Percentiles rank a stretch among this genome's conserved stretches.
phyloP scores from a whole-genome alignment of 2,113 vertebrate species.

The Hippocampus guttulatus region DNA sequence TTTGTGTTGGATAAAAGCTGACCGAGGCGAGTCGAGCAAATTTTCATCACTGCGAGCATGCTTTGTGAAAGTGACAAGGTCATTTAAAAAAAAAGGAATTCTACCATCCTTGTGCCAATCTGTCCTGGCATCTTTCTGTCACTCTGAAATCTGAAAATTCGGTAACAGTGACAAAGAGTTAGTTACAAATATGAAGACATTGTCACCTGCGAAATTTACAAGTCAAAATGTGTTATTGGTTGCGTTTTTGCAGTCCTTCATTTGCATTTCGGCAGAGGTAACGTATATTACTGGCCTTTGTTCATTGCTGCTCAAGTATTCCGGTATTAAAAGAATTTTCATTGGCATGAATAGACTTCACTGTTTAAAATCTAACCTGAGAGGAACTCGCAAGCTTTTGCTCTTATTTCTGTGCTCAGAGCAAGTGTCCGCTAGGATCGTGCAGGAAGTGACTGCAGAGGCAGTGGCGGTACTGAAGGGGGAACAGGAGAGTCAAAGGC shows the following conservation, averaged over 20 bases:
- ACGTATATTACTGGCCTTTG: too few species aligned
- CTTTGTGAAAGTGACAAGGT: conserved; percentile 28
- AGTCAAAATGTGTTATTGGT: too few species aligned
- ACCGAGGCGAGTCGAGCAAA: conserved; percentile 17
- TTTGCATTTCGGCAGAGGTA: too few species aligned
- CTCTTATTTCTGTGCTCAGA: conserved; percentile 70
- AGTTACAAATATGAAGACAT: neutral
- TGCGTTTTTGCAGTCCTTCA: too few species aligned
- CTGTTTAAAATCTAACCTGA: neutral
- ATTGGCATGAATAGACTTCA: too few species aligned
- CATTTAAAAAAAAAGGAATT: neutral
- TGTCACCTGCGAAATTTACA: neutral
- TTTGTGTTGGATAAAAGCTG: conserved; percentile 36
- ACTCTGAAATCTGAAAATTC: neutral
- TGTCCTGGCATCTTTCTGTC: neutral
- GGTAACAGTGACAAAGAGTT: neutral
- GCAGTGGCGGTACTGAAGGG: conserved; percentile 96
- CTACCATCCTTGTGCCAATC: conserved; percentile 7
- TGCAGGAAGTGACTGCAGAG: conserved; percentile 97
- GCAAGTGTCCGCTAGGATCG: conserved; percentile 96
- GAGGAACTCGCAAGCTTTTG: neutral
- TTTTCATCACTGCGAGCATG: conserved; percentile 20
- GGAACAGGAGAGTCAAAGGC: conserved; percentile 88
- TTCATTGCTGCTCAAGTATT: too few species aligned
- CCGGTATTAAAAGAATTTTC: too few species aligned